These are phyloP conservation scores for Drosophila funebris DNA, from an alignment of 1,140 invertebrate genomes.

Conservation along the genomic window DNA sequence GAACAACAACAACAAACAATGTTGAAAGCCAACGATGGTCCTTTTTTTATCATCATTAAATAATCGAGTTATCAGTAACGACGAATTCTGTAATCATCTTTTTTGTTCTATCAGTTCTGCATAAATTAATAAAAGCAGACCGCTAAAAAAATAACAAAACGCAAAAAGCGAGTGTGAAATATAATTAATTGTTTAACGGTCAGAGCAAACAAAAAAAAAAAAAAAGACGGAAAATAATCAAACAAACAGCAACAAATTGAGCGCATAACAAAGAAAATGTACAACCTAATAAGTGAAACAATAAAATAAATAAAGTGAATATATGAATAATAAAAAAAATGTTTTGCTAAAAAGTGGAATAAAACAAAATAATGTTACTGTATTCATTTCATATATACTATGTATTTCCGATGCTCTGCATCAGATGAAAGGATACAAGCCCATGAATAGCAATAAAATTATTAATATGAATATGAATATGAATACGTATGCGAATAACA, in stretches of 20 bases:
- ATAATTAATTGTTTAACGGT: constrained; percentile 53
- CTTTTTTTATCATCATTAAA: constrained; percentile 35
- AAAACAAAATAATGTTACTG: constrained; percentile 5
- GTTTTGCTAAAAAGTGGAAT: constrained; percentile 2
- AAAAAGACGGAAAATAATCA: background rate
- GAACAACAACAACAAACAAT: constrained; percentile 19
- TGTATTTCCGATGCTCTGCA: background rate
- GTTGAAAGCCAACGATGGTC: constrained; percentile 6
- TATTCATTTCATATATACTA: constrained; percentile 23
- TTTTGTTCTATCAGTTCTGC: background rate
- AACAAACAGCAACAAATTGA: constrained; percentile 14
- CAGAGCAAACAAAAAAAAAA: constrained; percentile 6
- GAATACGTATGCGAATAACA: constrained; percentile 7
- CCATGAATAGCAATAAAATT: constrained; percentile 7
- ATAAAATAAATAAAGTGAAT: background rate
- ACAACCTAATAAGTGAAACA: constrained; percentile 14
- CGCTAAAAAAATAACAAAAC: constrained; percentile 1
- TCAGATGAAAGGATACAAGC: constrained; percentile 6
- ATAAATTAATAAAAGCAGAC: constrained; percentile 36
- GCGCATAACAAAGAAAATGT: constrained; percentile 15
- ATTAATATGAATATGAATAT: constrained; percentile 40
- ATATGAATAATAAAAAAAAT: constrained; percentile 2
- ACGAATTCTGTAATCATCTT: constrained; percentile 23
- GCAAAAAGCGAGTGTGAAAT: constrained; percentile 38
- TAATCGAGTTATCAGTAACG: constrained; percentile 53